Conservation (phyloP, 2,888 invertebrate species). For the Lymantria monacha region DNA sequence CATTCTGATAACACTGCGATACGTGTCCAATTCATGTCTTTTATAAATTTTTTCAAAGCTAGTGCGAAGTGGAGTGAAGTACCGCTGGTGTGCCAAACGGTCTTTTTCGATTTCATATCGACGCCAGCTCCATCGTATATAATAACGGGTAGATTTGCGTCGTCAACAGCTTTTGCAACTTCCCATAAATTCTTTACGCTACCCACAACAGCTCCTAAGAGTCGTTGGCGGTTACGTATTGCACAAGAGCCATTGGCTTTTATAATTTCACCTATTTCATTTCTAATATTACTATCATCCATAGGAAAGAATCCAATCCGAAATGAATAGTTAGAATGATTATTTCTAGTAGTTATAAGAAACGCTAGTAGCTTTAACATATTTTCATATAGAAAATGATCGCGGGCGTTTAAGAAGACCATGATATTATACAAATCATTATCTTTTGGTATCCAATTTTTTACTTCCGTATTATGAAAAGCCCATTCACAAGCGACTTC, state of each 20-base stretch:
- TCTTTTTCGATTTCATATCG: neutral
- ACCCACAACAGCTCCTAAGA: conserved; percentile 5
- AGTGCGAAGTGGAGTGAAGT: neutral
- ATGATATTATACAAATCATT: neutral
- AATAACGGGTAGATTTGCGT: conserved; percentile 3
- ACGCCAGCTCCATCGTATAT: conserved; percentile 3
- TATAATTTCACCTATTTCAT: neutral
- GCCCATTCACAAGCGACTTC: conserved; percentile 2
- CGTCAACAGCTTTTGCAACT: neutral
- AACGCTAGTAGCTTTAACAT: neutral
- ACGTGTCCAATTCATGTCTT: conserved; percentile 2
- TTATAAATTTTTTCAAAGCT: conserved; percentile 1
- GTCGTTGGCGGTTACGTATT: neutral
- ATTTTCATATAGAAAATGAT: neutral
- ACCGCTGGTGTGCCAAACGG: conserved; percentile 2
- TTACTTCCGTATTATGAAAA: neutral
- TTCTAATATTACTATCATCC: neutral
- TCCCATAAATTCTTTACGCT: neutral
- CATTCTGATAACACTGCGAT: conserved; percentile 7
- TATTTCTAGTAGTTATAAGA: neutral
- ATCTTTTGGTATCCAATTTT: neutral
- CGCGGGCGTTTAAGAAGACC: neutral
- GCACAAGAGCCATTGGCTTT: neutral
- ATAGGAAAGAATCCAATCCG: neutral
- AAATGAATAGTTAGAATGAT: neutral